Evolutionary conservation across 2,797 vertebrate genomes (phyloP).

Genomic region (Rhinogobio ventralis): DNA sequence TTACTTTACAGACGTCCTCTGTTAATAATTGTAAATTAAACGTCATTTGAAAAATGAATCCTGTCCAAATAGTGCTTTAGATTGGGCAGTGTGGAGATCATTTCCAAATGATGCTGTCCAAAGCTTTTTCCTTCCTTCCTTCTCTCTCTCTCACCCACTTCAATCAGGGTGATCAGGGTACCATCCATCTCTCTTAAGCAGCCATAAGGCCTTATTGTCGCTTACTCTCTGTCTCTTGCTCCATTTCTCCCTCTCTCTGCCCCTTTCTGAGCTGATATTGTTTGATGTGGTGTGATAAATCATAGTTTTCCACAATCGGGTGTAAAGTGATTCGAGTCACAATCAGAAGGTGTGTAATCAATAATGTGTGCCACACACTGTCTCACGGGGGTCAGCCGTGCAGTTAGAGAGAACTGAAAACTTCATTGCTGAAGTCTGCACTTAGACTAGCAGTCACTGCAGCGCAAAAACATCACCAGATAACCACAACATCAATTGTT

Average conservation of each 20-base stretch:
- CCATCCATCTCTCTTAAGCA: conserved; percentile 29
- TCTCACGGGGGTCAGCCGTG: conserved; percentile 22
- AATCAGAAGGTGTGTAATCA: conserved; percentile 36
- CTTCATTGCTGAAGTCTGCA: conserved; percentile 19
- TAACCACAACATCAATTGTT: background rate
- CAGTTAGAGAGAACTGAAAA: conserved; percentile 24
- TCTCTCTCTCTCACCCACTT: background rate
- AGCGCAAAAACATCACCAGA: background rate
- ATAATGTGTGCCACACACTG: conserved; percentile 27
- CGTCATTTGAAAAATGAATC: background rate
- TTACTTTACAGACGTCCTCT: background rate
- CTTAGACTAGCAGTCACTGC: conserved; percentile 15
- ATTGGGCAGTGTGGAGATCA: background rate
- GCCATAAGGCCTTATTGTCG: conserved; percentile 28
- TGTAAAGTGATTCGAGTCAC: conserved; percentile 44
- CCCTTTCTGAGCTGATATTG: conserved; percentile 33
- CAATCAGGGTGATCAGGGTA: conserved; percentile 15
- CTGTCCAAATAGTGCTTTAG: background rate
- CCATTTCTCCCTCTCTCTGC: conserved; percentile 12
- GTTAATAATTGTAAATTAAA: background rate
- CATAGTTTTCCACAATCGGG: conserved; percentile 31
- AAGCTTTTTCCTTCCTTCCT: background rate
- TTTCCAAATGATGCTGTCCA: conserved; percentile 10
- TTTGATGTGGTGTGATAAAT: conserved; percentile 47
- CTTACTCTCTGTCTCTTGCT: conserved; percentile 15